phyloP scores from a whole-genome alignment of 2,797 vertebrate species.

The Phalloptychus januarius region DNA sequence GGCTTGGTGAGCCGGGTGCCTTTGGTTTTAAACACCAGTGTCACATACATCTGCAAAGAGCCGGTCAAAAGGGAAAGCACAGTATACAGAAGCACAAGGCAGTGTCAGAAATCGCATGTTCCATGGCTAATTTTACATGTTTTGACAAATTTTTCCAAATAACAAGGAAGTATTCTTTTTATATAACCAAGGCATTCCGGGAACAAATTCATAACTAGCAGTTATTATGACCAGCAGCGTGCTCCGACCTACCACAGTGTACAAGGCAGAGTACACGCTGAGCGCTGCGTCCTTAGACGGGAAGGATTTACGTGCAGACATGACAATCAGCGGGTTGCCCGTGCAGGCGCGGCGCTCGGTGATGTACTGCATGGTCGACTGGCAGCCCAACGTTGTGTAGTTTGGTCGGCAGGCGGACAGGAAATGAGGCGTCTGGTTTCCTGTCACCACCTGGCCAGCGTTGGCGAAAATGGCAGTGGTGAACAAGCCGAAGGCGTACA shows the following conservation, averaged over 20 bases:
- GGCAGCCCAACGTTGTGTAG: conserved; percentile 90
- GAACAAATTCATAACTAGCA: not conserved
- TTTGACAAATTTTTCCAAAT: not conserved
- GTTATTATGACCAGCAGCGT: not conserved
- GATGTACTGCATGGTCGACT: conserved; percentile 85
- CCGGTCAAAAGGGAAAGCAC: conserved; percentile 24
- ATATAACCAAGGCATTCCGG: not conserved
- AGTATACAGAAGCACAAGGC: conserved; percentile 11
- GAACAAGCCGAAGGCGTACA: conserved; percentile 91
- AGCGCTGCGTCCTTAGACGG: conserved; percentile 91
- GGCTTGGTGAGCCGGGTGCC: conserved; percentile 91
- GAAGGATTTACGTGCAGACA: conserved; percentile 88
- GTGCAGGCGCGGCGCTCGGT: conserved; percentile 84
- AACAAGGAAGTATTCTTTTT: not conserved
- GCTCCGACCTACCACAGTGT: conserved; percentile 83
- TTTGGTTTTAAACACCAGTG: conserved; percentile 88
- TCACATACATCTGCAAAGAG: conserved; percentile 89
- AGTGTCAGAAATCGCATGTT: not conserved
- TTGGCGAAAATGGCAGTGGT: conserved; percentile 92
- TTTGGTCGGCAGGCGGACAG: conserved; percentile 91
- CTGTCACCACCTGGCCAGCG: conserved; percentile 91
- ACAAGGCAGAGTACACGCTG: conserved; percentile 87
- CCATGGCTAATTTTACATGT: not conserved
- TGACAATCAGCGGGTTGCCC: conserved; percentile 84
- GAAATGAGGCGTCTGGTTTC: conserved; percentile 92